Conservation (phyloP, 2,888 invertebrate species). For the Drosophila mercatorum region DNA sequence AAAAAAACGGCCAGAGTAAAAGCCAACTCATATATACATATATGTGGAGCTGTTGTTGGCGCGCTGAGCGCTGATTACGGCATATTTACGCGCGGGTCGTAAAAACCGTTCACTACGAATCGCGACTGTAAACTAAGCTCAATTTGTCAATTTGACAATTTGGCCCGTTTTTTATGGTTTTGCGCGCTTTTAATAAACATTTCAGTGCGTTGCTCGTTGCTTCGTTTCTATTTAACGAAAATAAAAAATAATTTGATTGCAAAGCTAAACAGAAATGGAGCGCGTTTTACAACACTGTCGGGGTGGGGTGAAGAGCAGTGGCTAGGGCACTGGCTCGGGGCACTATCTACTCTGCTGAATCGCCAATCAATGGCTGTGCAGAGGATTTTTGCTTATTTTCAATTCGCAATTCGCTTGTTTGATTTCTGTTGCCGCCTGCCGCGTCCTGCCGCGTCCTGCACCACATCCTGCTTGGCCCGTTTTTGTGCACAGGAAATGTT, state of each 20-base stretch:
- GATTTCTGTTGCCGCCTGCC: slow-evolving; percentile 8
- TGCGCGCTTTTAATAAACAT: slow-evolving; percentile 45
- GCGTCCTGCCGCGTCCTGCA: slow-evolving; percentile 8
- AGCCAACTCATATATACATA: neutral
- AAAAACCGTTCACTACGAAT: slow-evolving; percentile 26
- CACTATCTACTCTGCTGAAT: slow-evolving; percentile 31
- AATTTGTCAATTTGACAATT: slow-evolving; percentile 18
- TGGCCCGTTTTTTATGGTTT: slow-evolving; percentile 32
- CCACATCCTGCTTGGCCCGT: slow-evolving; percentile 60
- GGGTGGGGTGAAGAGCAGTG: neutral
- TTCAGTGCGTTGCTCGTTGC: slow-evolving; percentile 18
- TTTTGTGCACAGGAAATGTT: slow-evolving; percentile 74
- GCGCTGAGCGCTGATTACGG: slow-evolving; percentile 7
- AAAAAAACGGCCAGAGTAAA: neutral
- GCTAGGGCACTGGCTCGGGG: neutral
- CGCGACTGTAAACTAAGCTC: slow-evolving; percentile 25
- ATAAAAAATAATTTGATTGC: slow-evolving; percentile 59
- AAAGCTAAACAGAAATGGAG: slow-evolving; percentile 33
- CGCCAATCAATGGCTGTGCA: slow-evolving; percentile 46
- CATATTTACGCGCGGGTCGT: slow-evolving; percentile 13
- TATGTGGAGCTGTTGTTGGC: neutral
- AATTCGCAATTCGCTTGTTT: slow-evolving; percentile 31
- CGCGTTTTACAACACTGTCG: slow-evolving; percentile 14
- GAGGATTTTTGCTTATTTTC: neutral
- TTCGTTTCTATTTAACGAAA: slow-evolving; percentile 3